Base-by-base conservation (phyloP, 2,113 vertebrate species). In the Choloepus hoffmanni region DNA sequence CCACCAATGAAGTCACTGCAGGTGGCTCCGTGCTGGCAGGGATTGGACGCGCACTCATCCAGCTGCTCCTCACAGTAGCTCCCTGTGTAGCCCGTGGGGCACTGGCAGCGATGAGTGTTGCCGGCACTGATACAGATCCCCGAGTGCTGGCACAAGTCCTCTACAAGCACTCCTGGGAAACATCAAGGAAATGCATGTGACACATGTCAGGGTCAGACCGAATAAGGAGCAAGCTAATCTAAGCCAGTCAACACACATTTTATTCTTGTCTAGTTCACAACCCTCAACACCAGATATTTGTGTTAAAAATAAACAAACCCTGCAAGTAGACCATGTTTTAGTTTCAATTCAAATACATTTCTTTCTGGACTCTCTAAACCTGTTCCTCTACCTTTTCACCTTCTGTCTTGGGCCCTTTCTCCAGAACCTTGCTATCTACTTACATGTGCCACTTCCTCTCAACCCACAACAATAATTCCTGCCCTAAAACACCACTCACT, bases 41-140 rank as follows among this genome's bases (percentile, higher is more conserved):
- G 99, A 92, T 98, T 99, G 81, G 99, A 99, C 0, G 98, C 94
- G 0, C 99, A 99, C 96, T 99, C 99, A 0, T 99, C 97, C 0
- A 99, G 98, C 96, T 98, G 98, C 45, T 98, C 97, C 84, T 99
- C 98, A 1, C 99, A 99, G 98, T 99, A 99, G 96, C 99, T 99
- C 95, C 99, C 99, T 0, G 97, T 99, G 98, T 99, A 99, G 53
- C 99, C 99, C 58, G 97, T 96, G 58, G 99, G 99, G 96, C 99
- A 99, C 85, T 98, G 97, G 94, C 99, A 99, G 94, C 93, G 97
- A 96, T 99, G 99, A 0, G 98, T 98, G 79, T 98, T 99, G 5
- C 98, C 99, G 23, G 98, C 98, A 5, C 98, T 98, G 65, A 98
- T 89, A 88, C 99, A 99, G 26, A 72, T 83, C 0, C 99, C 99